Conservation (phyloP, 2,113 vertebrate genomes). For the Rhabdornis inornatus region DNA sequence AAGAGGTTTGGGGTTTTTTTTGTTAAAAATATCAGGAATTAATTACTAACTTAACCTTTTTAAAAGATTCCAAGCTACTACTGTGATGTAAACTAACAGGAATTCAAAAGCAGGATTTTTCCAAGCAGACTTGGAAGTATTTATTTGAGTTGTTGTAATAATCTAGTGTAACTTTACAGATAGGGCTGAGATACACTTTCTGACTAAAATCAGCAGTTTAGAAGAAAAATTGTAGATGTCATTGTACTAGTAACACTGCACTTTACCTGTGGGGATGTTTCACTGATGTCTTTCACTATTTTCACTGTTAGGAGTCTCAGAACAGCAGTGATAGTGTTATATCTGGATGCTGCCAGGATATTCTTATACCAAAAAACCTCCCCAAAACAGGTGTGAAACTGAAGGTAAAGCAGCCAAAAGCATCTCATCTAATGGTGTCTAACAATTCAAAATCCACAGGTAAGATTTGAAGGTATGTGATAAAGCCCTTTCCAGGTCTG, state of each 20-base stretch:
- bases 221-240: not conserved
- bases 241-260: rapidly evolving
- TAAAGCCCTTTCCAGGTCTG: not conserved
- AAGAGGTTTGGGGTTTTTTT: rapidly evolving
- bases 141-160: not conserved
- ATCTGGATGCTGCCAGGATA: not conserved
- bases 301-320: not conserved
- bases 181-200: not conserved
- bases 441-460: not conserved
- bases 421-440: not conserved
- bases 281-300: not conserved
- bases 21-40: not conserved
- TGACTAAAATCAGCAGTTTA: not conserved
- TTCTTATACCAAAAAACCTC: not conserved
- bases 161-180: not conserved
- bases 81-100: not conserved
- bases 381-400: not conserved
- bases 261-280: not conserved
- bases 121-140: not conserved
- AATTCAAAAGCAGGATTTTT: not conserved
- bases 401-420: not conserved
- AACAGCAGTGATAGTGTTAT: not conserved
- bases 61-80: not conserved
- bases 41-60: not conserved
- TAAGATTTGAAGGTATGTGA: not conserved